Conservation (phyloP, 53 echinoderm and acorn worm genomes). For the Echinarachnius parma region DNA sequence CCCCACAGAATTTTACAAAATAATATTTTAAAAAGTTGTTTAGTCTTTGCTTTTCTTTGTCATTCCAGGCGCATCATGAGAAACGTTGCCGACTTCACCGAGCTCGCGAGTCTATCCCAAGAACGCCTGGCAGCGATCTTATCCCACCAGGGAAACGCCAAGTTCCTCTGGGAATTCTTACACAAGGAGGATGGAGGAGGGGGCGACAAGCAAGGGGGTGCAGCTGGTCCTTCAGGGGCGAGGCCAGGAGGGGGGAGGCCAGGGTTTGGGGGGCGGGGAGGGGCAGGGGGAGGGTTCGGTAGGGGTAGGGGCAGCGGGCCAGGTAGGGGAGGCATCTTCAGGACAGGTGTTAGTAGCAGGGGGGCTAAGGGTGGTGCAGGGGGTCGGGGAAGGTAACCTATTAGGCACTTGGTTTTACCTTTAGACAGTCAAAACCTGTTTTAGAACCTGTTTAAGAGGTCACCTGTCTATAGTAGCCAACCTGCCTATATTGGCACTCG, state of each 20-base stretch:
- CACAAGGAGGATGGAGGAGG: slow-evolving; percentile 50
- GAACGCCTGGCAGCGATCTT: slow-evolving; percentile 58
- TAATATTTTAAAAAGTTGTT: no score
- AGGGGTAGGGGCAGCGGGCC: slow-evolving; percentile 20
- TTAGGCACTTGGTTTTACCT: no score
- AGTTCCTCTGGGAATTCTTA: slow-evolving; percentile 80
- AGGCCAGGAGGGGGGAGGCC: neutral
- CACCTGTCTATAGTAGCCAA: no score
- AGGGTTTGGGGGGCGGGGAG: neutral
- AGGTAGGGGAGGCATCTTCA: slow-evolving; percentile 6
- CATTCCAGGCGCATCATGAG: slow-evolving; percentile 70
- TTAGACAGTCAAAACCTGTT: no score
- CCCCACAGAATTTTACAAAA: no score
- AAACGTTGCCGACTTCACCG: slow-evolving; percentile 59
- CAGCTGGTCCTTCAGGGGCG: neutral
- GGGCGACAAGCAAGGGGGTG: neutral
- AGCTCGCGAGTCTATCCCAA: slow-evolving; percentile 63
- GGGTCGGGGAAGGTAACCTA: no score
- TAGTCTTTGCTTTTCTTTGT: no score
- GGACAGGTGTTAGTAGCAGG: neutral
- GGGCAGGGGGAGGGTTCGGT: slow-evolving; percentile 14
- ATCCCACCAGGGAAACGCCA: slow-evolving; percentile 64
- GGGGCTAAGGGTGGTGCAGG: slow-evolving; percentile 2
- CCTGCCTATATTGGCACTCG: no score
- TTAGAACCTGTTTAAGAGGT: no score